phyloP scores from a whole-genome alignment of 2,113 vertebrate genomes.

The Leptosomus discolor region DNA sequence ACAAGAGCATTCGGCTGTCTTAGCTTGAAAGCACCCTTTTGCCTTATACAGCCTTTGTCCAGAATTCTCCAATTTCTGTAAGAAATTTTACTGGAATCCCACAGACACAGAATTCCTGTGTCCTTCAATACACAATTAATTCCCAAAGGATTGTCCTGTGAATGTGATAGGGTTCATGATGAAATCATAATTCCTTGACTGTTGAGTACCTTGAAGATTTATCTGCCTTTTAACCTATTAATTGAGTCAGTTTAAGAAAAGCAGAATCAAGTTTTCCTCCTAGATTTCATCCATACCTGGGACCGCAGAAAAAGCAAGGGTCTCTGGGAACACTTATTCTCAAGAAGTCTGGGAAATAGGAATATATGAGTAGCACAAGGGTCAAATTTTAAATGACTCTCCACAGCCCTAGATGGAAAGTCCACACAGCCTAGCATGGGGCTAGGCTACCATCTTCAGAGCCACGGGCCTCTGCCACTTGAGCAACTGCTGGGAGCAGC shows the following conservation, averaged over 20 bases:
- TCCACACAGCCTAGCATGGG: neutral
- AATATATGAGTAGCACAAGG: neutral
- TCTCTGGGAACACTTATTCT: neutral
- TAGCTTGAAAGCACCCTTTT: neutral
- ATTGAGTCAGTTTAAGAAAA: neutral
- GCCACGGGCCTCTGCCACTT: neutral
- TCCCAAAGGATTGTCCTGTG: neutral
- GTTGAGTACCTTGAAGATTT: neutral
- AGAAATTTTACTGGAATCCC: neutral
- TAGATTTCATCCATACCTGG: neutral
- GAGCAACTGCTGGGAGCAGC: neutral
- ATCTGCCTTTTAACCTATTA: neutral
- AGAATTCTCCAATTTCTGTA: neutral
- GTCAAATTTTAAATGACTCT: neutral
- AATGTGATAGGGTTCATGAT: neutral
- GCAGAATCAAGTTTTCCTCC: neutral
- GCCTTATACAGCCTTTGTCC: neutral
- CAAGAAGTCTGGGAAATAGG: neutral
- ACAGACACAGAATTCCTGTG: neutral
- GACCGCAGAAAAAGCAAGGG: neutral
- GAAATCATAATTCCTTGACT: neutral
- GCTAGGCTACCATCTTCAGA: neutral
- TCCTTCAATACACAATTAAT: neutral
- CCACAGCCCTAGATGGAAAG: neutral
- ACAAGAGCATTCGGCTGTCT: neutral